Evolutionary conservation across 1,140 invertebrate species (phyloP).

Genomic region (Scaptomyza montana): DNA sequence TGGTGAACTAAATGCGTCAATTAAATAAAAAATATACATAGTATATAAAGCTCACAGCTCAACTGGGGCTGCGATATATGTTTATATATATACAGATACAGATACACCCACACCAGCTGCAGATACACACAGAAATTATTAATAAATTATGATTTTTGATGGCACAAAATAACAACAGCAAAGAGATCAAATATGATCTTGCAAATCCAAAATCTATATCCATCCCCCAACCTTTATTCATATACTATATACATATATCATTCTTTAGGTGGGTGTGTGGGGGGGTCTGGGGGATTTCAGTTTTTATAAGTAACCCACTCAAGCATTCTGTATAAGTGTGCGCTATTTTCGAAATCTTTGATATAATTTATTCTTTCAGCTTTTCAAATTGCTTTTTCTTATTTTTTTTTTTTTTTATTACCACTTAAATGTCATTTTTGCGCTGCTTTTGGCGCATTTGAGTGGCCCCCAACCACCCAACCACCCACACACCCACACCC

Average conservation of each 20-base stretch:
- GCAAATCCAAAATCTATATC: conserved; percentile 33
- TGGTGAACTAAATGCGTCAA: conserved; percentile 74
- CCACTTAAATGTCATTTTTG: conserved; percentile 70
- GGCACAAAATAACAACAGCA: conserved; percentile 53
- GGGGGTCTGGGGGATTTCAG: no score
- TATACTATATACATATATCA: no score
- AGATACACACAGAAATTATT: conserved; percentile 52
- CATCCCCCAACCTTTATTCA: no score
- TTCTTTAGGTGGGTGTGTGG: no score
- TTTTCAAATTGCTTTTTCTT: conserved; percentile 10
- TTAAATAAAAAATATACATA: conserved; percentile 60
- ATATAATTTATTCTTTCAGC: conserved; percentile 28
- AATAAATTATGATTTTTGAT: conserved; percentile 74
- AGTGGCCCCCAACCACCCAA: neutral
- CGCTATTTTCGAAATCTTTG: conserved; percentile 42
- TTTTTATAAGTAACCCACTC: no score
- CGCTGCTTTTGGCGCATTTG: conserved; percentile 51
- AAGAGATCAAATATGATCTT: conserved; percentile 7
- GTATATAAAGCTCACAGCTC: conserved; percentile 12
- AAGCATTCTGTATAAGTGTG: conserved; percentile 17
- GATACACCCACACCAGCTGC: conserved; percentile 42
- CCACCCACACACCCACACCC: neutral
- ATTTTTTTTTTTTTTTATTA: conserved; percentile 58
- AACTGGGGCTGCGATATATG: conserved; percentile 6
- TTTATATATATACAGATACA: conserved; percentile 25